Base-by-base conservation (phyloP, 1,140 invertebrate genomes). In the Leptonema lineaticorne region DNA sequence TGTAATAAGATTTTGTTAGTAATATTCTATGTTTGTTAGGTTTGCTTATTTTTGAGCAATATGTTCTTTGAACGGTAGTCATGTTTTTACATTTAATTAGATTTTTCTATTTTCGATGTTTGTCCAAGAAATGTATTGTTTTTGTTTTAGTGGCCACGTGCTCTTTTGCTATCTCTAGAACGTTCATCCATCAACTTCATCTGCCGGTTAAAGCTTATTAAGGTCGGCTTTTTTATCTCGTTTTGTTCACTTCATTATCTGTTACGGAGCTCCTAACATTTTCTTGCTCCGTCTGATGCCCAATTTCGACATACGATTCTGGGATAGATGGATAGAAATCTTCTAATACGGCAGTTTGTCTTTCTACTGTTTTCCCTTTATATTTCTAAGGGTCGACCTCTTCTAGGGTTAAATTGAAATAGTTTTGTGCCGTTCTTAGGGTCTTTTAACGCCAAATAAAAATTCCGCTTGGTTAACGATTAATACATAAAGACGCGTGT, bases 111-210 rank as follows among this genome's bases (percentile, higher is more conserved):
- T n/a, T n/a, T n/a, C n/a, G n/a, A n/a, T n/a, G n/a, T n/a, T n/a
- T n/a, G n/a, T n/a, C n/a, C n/a, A 53, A 20, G 26, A 58, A 58
- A 58, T n/a, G 26, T 28, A 26, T 22, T 30, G 30, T 33, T 41
- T 30, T 48, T 48, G 7, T 24, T 11, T 45, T 45, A 8, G 18
- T 33, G 16, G 26, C 37, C 59, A 62, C 33, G 37, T 60, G 58
- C 56, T 30, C 2, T n/a, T n/a, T n/a, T n/a, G 26, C 59, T 26
- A 45, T 62, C 33, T 45, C 18, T 8, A 45, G 27, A 64, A 45
- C 62, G 27, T 28, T 53, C 62, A 64, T 64, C 62, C 62, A 64
- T 64, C 62, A 64, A 64, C 62, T 64, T 64, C 62, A 64, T 64
- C 62, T 50, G 18, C 62, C 62, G 46, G 45, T 64, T 64, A 28